A percentile compares a stretch with the other conserved stretches of the same genome.
phyloP scores from a whole-genome alignment of 2,888 invertebrate genomes.

The Cephalotes varians region DNA sequence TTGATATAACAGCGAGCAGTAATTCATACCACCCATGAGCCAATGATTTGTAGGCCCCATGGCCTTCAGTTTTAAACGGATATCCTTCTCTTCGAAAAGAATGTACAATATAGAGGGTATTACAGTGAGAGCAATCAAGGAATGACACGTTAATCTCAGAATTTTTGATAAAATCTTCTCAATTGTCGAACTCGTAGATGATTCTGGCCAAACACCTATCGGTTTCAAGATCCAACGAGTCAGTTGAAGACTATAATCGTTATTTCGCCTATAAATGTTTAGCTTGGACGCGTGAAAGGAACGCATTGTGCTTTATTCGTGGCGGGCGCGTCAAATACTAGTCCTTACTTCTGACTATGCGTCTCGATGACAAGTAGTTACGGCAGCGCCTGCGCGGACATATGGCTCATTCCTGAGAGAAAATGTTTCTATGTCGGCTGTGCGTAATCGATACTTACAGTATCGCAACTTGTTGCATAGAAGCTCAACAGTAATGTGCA shows the following conservation, averaged over 20 bases:
- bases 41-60: slow-evolving; percentile 72
- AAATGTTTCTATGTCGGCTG: background rate
- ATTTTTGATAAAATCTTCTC: background rate
- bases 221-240: slow-evolving; percentile 77
- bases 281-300: background rate
- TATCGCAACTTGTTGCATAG: slow-evolving; percentile 24
- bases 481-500: background rate
- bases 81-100: slow-evolving; percentile 68
- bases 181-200: background rate
- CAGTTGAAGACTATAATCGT: slow-evolving; percentile 72
- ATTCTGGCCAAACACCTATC: slow-evolving; percentile 75
- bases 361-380: background rate
- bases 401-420: background rate
- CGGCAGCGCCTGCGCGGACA: background rate
- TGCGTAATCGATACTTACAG: slow-evolving; percentile 22
- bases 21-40: slow-evolving; percentile 76
- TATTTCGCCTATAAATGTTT: slow-evolving; percentile 29
- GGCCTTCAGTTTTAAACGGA: slow-evolving; percentile 63
- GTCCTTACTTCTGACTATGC: background rate
- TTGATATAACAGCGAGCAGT: slow-evolving; percentile 63
- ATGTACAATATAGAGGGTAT: slow-evolving; percentile 64
- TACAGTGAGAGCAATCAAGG: slow-evolving; percentile 59
- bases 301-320: slow-evolving; percentile 20
- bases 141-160: slow-evolving; percentile 46
- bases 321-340: background rate